Conservation (phyloP, 2,113 vertebrate species). For the Lucifuga dentata region DNA sequence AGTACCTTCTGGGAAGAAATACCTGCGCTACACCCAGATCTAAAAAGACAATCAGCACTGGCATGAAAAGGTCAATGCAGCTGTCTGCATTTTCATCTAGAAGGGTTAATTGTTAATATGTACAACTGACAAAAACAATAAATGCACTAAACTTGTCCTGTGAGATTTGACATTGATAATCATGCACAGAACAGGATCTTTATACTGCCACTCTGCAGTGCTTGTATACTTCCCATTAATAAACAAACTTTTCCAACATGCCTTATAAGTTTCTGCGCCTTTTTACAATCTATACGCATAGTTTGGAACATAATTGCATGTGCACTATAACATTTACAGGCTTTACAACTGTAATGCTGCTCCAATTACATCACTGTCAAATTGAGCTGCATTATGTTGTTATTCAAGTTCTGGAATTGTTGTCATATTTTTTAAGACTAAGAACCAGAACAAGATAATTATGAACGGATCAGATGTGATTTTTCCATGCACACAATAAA, state of each 20-base stretch:
- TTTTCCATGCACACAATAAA: too few relatives aligned
- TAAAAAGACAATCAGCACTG: constrained; percentile 54
- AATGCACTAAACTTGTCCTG: neutral
- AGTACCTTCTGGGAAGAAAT: constrained; percentile 93
- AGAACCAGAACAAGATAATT: too few relatives aligned
- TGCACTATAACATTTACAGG: too few relatives aligned
- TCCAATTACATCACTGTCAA: too few relatives aligned
- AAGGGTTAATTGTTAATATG: neutral
- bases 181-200: too few relatives aligned
- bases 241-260: constrained; percentile 50
- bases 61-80: neutral
- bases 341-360: too few relatives aligned
- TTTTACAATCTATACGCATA: neutral
- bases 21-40: constrained; percentile 93
- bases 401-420: too few relatives aligned
- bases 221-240: constrained; percentile 57
- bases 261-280: neutral
- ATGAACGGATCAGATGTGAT: too few relatives aligned
- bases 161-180: neutral
- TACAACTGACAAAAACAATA: constrained; percentile 4
- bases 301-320: neutral
- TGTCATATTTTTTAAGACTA: too few relatives aligned
- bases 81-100: neutral
- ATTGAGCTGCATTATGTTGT: too few relatives aligned
- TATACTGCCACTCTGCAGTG: too few relatives aligned